These are phyloP conservation scores for Girardinus metallicus DNA, from an alignment of 2,797 vertebrate species.

Conservation along the genomic window DNA sequence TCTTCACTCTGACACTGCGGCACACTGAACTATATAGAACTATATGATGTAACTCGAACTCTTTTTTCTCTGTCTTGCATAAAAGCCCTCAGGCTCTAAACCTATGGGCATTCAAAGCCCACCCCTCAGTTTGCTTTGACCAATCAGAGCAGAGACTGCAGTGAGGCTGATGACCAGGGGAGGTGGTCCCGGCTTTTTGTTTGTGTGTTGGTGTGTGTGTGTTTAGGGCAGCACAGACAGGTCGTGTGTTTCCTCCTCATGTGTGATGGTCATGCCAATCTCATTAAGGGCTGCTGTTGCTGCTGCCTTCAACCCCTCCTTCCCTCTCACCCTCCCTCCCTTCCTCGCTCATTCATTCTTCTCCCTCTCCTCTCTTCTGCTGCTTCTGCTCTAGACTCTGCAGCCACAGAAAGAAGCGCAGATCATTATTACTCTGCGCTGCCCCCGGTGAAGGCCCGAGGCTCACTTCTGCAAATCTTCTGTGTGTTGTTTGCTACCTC, in stretches of 20 bases:
- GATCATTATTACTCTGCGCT: conserved; percentile 54
- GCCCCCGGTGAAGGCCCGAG: conserved; percentile 52
- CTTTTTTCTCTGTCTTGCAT: conserved; percentile 8
- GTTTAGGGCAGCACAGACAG: conserved; percentile 34
- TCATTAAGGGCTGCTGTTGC: conserved; percentile 79
- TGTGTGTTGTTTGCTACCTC: conserved; percentile 13
- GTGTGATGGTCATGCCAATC: conserved; percentile 83
- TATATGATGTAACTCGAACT: neutral
- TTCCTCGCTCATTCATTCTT: conserved; percentile 4
- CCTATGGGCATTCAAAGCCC: conserved; percentile 25
- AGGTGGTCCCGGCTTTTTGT: conserved; percentile 53
- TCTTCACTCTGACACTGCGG: conserved; percentile 55
- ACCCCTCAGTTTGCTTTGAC: conserved; percentile 46
- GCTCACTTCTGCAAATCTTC: conserved; percentile 54
- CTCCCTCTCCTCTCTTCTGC: conserved; percentile 42
- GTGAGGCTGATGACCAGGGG: conserved; percentile 63
- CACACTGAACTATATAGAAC: conserved; percentile 3
- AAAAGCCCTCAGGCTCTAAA: conserved; percentile 44
- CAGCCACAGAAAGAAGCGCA: conserved; percentile 53
- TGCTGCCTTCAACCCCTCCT: conserved; percentile 49
- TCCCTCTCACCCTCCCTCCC: conserved; percentile 2
- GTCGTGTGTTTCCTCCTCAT: conserved; percentile 65
- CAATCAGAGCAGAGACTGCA: conserved; percentile 69
- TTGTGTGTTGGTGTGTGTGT: conserved; percentile 32
- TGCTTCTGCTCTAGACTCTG: conserved; percentile 55